These are phyloP conservation scores for Phocides pigmalion DNA, from an alignment of 1,140 invertebrate species.

Conservation along the genomic window DNA sequence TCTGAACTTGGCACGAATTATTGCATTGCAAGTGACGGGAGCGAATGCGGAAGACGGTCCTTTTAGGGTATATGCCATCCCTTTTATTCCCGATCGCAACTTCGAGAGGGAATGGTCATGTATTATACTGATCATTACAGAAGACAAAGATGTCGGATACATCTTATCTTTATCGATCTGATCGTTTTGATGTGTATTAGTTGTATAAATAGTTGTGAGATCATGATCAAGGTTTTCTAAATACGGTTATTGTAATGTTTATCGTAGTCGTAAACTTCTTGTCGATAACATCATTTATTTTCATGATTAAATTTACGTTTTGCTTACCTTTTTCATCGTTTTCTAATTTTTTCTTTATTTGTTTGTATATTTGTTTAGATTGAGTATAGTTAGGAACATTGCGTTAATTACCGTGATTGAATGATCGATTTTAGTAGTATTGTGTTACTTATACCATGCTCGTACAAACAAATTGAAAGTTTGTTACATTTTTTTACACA, in stretches of 20 bases:
- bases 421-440: too few relatives aligned
- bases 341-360: too few relatives aligned
- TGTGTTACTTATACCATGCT: too few relatives aligned
- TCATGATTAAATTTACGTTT: too few relatives aligned
- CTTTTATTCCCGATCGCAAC: not conserved
- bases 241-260: not conserved
- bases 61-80: constrained; percentile 10
- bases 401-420: too few relatives aligned
- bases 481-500: not conserved
- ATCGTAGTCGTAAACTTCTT: too few relatives aligned
- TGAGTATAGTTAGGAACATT: too few relatives aligned
- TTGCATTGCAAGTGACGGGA: constrained; percentile 18
- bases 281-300: too few relatives aligned
- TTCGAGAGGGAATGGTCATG: constrained; percentile 9
- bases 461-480: not conserved
- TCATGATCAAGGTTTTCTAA: not conserved
- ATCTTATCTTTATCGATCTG: constrained; percentile 9
- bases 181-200: not conserved
- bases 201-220: too few relatives aligned
- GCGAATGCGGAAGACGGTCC: constrained; percentile 20
- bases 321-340: too few relatives aligned
- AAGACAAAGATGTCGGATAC: constrained; percentile 12
- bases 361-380: too few relatives aligned
- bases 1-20: constrained; percentile 33
- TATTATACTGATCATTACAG: constrained; percentile 1